Percentiles rank a stretch among this genome's conserved stretches.
Conservation (phyloP, 2,113 vertebrate genomes). For the Clarias macrocephalus region DNA sequence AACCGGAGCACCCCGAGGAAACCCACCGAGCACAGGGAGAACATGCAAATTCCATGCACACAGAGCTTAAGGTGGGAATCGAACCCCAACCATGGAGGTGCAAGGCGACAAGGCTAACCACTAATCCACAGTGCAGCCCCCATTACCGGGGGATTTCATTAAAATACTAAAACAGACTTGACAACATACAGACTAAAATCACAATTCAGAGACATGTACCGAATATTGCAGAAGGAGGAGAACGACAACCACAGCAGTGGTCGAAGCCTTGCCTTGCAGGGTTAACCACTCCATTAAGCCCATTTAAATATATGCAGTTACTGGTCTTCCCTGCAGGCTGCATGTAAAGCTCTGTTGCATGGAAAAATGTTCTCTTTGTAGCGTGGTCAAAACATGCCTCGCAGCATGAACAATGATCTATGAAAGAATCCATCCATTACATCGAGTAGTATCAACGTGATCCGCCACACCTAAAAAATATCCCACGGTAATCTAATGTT, state of each 20-base stretch:
- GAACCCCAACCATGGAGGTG: no score
- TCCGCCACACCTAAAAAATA: background rate
- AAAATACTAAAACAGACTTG: background rate
- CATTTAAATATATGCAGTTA: slow-evolving; percentile 11
- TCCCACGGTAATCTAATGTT: background rate
- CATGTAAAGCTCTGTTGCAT: background rate
- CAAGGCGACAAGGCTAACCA: no score
- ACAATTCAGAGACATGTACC: background rate
- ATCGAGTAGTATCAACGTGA: background rate
- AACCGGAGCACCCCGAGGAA: no score
- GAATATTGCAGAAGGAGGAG: background rate
- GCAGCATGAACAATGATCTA: background rate
- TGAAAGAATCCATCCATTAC: background rate
- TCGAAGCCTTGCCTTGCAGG: background rate
- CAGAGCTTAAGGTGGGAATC: no score
- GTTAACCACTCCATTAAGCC: slow-evolving; percentile 10
- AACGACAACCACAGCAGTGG: background rate
- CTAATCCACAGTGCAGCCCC: no score
- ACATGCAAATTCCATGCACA: no score
- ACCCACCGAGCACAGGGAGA: no score
- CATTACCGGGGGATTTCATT: background rate
- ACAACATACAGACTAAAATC: background rate
- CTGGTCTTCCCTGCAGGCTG: slow-evolving; percentile 1
- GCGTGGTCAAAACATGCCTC: background rate
- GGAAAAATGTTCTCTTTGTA: background rate